Conservation (phyloP, 2,888 invertebrate species). For the Drosophila yooni region DNA sequence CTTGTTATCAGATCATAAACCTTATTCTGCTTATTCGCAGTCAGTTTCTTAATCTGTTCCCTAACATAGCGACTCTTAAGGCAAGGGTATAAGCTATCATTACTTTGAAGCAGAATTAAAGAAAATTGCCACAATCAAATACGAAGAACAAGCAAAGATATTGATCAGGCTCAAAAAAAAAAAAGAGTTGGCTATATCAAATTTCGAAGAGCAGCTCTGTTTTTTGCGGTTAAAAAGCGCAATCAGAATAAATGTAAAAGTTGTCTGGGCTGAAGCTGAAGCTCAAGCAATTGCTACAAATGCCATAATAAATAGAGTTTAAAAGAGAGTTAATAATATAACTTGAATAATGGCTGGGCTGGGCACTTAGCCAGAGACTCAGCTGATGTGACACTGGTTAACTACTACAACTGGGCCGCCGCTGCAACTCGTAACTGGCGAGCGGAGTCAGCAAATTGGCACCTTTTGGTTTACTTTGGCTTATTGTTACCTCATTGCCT, state of each 20-base stretch:
- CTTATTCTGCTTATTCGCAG: background rate
- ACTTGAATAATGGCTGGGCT: background rate
- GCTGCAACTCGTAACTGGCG: slow-evolving; percentile 4
- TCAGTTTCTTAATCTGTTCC: background rate
- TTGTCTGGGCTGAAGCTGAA: background rate
- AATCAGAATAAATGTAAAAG: background rate
- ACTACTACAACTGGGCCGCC: background rate
- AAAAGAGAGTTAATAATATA: background rate
- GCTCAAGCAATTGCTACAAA: background rate
- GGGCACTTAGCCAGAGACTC: slow-evolving; percentile 6
- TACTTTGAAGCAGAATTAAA: slow-evolving; percentile 9
- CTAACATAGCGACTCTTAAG: background rate
- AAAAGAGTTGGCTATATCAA: slow-evolving; percentile 22
- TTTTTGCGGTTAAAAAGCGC: slow-evolving; percentile 22
- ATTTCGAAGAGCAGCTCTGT: slow-evolving; percentile 5
- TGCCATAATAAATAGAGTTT: background rate
- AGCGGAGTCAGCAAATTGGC: slow-evolving; percentile 39
- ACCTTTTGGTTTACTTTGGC: slow-evolving; percentile 16
- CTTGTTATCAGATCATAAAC: too few species aligned
- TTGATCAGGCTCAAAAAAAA: background rate
- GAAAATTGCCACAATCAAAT: background rate
- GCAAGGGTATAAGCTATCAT: slow-evolving; percentile 26
- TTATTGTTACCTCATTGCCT: slow-evolving; percentile 28
- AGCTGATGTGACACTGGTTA: slow-evolving; percentile 48
- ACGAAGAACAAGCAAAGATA: background rate